Percentiles rank a stretch among this genome's conserved stretches.
These are phyloP conservation scores for Agriopis leucophaearia DNA, from an alignment of 2,888 invertebrate genomes.

Conservation along the genomic window DNA sequence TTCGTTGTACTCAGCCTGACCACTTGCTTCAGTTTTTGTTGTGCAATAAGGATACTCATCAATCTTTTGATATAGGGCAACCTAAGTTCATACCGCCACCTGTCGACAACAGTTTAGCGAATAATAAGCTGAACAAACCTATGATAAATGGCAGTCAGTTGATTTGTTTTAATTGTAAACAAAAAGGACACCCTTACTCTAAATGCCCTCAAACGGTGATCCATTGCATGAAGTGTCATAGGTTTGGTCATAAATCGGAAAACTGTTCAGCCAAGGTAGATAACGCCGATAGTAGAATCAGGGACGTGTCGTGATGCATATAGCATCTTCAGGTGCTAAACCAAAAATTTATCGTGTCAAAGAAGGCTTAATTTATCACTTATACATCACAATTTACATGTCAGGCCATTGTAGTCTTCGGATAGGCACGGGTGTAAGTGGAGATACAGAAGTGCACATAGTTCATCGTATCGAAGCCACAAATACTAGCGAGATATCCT, in stretches of 20 bases:
- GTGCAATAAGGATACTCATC: neutral
- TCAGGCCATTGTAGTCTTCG: neutral
- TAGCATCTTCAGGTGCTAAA: neutral
- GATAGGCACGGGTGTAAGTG: rapidly evolving
- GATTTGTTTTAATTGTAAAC: neutral
- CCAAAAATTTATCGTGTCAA: neutral
- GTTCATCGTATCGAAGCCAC: neutral
- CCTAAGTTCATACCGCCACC: too few species aligned
- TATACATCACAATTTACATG: too few species aligned
- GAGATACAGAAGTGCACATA: neutral
- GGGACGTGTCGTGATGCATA: neutral
- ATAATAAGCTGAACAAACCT: neutral
- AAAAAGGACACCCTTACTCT: neutral
- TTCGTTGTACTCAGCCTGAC: neutral
- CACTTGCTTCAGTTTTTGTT: neutral
- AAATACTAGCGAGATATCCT: too few species aligned
- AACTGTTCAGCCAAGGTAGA: neutral
- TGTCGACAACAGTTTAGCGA: neutral
- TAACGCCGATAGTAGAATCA: neutral
- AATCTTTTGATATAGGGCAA: too few species aligned
- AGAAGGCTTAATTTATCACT: too few species aligned
- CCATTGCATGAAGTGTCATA: neutral
- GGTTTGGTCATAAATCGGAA: neutral
- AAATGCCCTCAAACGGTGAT: neutral
- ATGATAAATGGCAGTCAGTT: neutral